phyloP scores from a whole-genome alignment of 2,888 invertebrate species.

The Eupithecia subumbrata region DNA sequence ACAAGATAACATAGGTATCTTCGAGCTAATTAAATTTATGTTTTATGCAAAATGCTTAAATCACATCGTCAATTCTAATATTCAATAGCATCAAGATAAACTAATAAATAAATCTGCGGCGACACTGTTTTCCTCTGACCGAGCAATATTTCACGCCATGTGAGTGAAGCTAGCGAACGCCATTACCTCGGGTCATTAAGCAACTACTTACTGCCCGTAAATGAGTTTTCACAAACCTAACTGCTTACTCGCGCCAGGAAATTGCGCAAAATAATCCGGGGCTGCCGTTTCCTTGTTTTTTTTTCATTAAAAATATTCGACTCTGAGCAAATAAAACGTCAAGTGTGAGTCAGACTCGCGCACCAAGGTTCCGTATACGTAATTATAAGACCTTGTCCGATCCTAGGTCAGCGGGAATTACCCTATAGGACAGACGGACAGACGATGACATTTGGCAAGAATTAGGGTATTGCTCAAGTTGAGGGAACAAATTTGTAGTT shows the following conservation, averaged over 20 bases:
- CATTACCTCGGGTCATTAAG: constrained; percentile 29
- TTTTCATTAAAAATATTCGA: background rate
- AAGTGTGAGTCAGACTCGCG: too few species aligned
- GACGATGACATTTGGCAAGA: too few species aligned
- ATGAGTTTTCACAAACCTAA: constrained; percentile 37
- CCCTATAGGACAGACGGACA: too few species aligned
- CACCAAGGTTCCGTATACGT: too few species aligned
- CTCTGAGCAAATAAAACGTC: background rate
- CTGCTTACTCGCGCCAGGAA: constrained; percentile 23
- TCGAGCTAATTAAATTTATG: background rate
- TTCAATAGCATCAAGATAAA: background rate
- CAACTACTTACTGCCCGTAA: constrained; percentile 31
- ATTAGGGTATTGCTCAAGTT: too few species aligned
- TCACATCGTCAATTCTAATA: background rate
- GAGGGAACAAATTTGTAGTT: too few species aligned
- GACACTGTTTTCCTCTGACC: constrained; percentile 11
- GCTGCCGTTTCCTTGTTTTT: background rate
- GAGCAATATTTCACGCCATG: constrained; percentile 12
- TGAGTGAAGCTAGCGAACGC: constrained; percentile 15
- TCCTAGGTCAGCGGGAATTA: too few species aligned
- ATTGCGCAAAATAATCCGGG: constrained; percentile 17
- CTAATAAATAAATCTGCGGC: constrained; percentile 1
- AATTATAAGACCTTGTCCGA: too few species aligned
- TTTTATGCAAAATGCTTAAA: background rate
- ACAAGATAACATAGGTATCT: background rate